A percentile compares a stretch with the other conserved stretches of the same genome.
Conservation (phyloP, 2,113 vertebrate species). For the Heteronetta atricapilla region DNA sequence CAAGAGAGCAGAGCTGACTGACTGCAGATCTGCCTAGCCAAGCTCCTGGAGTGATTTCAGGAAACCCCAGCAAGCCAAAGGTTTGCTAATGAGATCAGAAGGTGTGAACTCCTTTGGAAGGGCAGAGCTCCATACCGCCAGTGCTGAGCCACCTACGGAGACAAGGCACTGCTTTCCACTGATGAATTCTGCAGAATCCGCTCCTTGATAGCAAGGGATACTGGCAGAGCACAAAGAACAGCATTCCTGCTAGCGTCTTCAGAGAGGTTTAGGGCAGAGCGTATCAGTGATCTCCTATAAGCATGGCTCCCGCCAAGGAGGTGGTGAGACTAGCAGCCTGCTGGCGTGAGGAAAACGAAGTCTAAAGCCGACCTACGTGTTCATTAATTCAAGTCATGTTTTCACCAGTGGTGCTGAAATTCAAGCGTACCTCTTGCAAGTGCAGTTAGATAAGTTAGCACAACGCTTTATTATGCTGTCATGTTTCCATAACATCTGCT, state of each 20-base stretch:
- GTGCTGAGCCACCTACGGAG: not conserved
- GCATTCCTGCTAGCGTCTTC: not conserved
- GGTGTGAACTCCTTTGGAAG: not conserved
- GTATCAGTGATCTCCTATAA: not conserved
- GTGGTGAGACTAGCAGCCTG: not conserved
- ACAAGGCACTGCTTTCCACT: not conserved
- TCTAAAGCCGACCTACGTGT: not conserved
- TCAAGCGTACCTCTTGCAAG: conserved; percentile 10
- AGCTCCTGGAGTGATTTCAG: not conserved
- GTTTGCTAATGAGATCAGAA: not conserved
- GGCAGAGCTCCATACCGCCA: not conserved
- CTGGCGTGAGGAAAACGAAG: not conserved
- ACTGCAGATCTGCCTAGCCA: not conserved
- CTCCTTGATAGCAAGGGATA: not conserved
- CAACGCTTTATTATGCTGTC: not conserved
- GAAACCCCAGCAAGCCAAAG: not conserved
- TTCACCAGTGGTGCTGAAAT: not conserved
- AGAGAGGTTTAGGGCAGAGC: not conserved
- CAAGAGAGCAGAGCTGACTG: not conserved
- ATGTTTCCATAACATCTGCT: conserved; percentile 29
- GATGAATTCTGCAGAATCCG: not conserved
- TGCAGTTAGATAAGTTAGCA: not conserved
- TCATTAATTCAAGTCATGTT: conserved; percentile 1
- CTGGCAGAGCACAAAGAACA: not conserved
- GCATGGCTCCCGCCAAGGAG: not conserved